Evolutionary conservation across 2,797 vertebrate species (phyloP), one percentile per base, ranked within the genome.

Genomic region (Ptychobarbus kaznakovi): DNA sequence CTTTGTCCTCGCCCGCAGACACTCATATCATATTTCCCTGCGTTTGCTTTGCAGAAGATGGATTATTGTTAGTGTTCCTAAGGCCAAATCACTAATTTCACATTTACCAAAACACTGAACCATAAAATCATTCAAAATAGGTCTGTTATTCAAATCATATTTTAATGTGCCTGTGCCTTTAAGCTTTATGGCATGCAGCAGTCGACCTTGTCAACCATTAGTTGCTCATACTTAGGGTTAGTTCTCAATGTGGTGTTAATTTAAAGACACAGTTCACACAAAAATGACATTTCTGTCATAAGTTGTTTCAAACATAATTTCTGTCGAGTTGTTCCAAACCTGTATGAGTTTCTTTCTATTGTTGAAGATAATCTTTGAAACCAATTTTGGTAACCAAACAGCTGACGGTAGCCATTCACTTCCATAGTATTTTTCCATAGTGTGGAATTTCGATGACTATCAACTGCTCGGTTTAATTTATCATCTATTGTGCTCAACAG

Each of bases 11-110:
- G 40, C 38, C 53, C 38, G 49, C 89, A 66, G 80, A 79, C 78
- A 6, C 84, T 76, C 66, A 78, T 72, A 87, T 79, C 88, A 79
- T 86, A 84, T 91, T 91, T 87, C 84, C 85, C 81, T 78, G 9
- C 74, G 35, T 76, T 81, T 87, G 20, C 72, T 74, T n/a, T 74
- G 25, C 63, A 6, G 8, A 66, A 75, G 82, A 87, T 86, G 83
- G 81, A 86, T 89, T 87, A 87, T 82, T 56, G 28, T 42, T 56
- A 53, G 49, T 63, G 38, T 61, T 65, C 79, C 88, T 65, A 11
- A 68, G 81, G 81, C 15, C 42, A 84, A 82, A 75, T 70, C 74
- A 51, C 40, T 73, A 56, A 38, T 56, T 72, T 82, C 51, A 28
- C 32, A 20, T 63, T 81, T 61, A 84, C 49, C 40, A 4, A 44